Evolutionary conservation across 2,797 vertebrate species (phyloP).

Genomic region (Petrocephalus sullivani): DNA sequence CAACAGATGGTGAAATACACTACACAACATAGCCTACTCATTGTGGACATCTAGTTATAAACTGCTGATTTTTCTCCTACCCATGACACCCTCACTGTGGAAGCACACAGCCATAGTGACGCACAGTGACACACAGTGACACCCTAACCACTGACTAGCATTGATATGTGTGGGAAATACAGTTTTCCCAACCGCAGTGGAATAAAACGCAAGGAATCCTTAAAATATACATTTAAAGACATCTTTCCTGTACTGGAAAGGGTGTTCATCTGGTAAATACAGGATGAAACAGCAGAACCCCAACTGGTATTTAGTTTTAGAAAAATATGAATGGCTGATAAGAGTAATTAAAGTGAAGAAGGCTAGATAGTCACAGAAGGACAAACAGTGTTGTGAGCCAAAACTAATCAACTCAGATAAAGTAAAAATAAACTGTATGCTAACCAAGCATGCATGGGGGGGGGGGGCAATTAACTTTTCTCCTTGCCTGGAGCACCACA

Average conservation of each 20-base stretch:
- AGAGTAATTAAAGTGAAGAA: constrained; percentile 32
- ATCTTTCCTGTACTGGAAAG: neutral
- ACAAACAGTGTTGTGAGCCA: constrained; percentile 30
- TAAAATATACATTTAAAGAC: neutral
- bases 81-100: neutral
- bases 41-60: neutral
- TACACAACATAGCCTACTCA: neutral
- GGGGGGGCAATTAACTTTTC: constrained; percentile 34
- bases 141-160: neutral
- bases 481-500: constrained; percentile 31
- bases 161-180: neutral
- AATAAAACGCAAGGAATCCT: neutral
- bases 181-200: neutral
- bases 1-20: neutral
- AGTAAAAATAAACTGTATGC: constrained; percentile 31
- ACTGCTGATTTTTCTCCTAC: neutral
- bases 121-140: neutral
- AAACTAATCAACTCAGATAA: constrained; percentile 24
- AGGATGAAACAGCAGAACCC: neutral
- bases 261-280: neutral
- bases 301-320: neutral
- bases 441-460: constrained; percentile 27
- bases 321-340: constrained; percentile 30
- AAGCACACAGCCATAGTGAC: neutral
- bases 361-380: constrained; percentile 19